Evolutionary conservation across 2,113 vertebrate genomes (phyloP), one percentile per base, ranked within the genome.

Genomic region (Lates calcarifer): DNA sequence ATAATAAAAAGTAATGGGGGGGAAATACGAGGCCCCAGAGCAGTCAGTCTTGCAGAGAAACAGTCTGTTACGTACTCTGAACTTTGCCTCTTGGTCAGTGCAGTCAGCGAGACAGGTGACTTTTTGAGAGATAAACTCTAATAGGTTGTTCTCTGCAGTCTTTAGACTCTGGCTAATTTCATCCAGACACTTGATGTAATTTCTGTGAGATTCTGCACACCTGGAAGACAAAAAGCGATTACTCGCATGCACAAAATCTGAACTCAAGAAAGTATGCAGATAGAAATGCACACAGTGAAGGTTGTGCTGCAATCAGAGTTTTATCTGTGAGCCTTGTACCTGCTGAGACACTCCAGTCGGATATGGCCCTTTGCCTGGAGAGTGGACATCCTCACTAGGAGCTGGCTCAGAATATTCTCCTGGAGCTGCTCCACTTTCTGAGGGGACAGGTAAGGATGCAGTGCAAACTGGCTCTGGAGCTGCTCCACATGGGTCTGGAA

Each of bases 71-170:
- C 87, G 4, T 77, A 93, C 90, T 91, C 92, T 94, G 51, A 96
- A 95, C 66, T 94, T 92, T 56, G 94, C 91, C 58, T 95, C 89
- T 81, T 91, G 92, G 10, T 94, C 93, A 37, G 91, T 86, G 73
- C 96, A 96, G 88, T 97, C 97, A 61, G 93, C 91, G 4, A 97
- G 96, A 72, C 95, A 98, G 24, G 60, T 39, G 10, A 96, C 94
- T 77, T 91, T 91, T 0, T 88, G 90, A 51, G 84, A 73, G 80
- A 94, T 72, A 53, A 88, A 86, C 56, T 95, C 87, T 1, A 64
- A 26, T 15, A 98, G 95, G 35, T 57, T 60, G 8, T 80, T 89
- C 88, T 95, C 94, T 37, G 90, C 61, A 1, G 87, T 89, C 20
- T 89, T 86, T 53, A 98, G 88, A 14, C 81, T 53, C 80, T 81